These are phyloP conservation scores for Gasterosteus nipponicus DNA, from an alignment of 2,113 vertebrate species.

Conservation along the genomic window DNA sequence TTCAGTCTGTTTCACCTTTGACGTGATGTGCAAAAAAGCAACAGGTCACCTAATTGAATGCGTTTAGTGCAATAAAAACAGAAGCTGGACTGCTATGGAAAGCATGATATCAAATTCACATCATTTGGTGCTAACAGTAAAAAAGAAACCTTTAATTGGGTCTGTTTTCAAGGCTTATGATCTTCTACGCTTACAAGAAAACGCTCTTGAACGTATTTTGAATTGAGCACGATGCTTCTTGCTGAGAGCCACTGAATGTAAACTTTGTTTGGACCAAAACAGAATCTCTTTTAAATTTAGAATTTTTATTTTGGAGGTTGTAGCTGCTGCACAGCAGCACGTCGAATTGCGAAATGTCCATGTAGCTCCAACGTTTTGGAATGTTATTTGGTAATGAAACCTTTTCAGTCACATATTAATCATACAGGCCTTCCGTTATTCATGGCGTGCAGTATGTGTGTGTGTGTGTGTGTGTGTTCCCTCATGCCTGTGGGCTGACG, in stretches of 20 bases:
- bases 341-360: not conserved
- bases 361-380: not conserved
- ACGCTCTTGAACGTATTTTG: not conserved
- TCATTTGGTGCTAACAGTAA: not conserved
- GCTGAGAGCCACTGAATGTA: not conserved
- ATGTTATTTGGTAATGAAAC: conserved; percentile 2
- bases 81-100: not conserved
- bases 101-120: not conserved
- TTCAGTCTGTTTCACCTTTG: conserved; percentile 15
- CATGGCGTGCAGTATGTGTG: not conserved
- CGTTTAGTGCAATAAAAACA: conserved; percentile 15
- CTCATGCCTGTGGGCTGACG: conserved; percentile 45
- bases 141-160: not conserved
- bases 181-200: not conserved
- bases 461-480: conserved; percentile 10
- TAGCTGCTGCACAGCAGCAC: not conserved
- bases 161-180: not conserved
- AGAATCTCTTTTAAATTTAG: not conserved
- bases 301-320: not conserved
- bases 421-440: not conserved
- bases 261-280: not conserved
- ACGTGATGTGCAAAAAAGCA: conserved; percentile 17
- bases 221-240: not conserved
- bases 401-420: conserved; percentile 7
- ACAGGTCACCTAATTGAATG: not conserved